Evolutionary conservation across 2,113 vertebrate genomes (phyloP), one percentile per base, ranked within the genome.

Genomic region (Drymodes brunneopygia): DNA sequence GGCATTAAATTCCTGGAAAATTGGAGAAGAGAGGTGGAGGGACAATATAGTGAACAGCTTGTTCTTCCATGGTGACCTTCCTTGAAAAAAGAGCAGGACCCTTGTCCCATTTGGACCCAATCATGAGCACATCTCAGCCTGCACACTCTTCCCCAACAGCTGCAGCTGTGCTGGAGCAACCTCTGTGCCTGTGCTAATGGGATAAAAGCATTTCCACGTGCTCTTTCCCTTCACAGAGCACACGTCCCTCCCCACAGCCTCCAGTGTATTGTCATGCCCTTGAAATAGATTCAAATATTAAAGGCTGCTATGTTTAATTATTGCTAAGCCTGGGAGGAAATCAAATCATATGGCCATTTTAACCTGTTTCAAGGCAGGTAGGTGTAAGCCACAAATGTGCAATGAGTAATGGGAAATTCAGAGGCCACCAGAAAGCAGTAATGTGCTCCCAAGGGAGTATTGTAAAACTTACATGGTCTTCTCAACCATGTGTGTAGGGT

Each of bases 191-290:
- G 36, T 66, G 38, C 50, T 94, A 73, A 70, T 57, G 65, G 66
- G 48, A 79, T 91, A 72, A 94, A 91, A 90, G 80, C 82, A 88
- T 90, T 86, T 96, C 66, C 78, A 65, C 77, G 89, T 92, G 73
- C 62, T 82, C 48, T 87, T 72, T 91, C 78, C 24, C 28, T 82
- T 89, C 9, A 6, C 40, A 87, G 57, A 85, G 15, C 5, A 9
- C 27, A 53, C 18, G 22, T 11, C 21, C 45, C 50, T 88, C 47
- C 67, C 54, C 45, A 38, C 1, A 2, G 57, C 29, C 47, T 50
- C 88, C 51, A 56, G 33, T 38, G 73, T 78, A 72, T 53, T 42
- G n/a, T 66, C 1, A 0, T 58, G 90, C 35, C 42, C 58, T 91
- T 87, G 73, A 84, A 89, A 89, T 15, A 10, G 20, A 61, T 72